Evolutionary conservation across 2,888 invertebrate genomes (phyloP).

Genomic region (Unio delphinus): DNA sequence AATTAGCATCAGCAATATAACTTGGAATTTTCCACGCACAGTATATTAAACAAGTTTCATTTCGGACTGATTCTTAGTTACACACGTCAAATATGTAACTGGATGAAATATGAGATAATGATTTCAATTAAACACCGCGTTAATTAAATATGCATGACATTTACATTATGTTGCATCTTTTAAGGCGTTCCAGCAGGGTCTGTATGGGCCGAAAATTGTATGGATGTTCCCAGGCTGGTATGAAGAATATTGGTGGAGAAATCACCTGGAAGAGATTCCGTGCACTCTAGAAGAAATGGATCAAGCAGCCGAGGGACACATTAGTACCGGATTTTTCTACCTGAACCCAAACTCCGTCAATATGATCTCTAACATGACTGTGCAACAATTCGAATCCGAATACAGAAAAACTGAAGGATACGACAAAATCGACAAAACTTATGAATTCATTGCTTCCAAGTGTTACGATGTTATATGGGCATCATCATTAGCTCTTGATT

Average conservation of each 20-base stretch:
- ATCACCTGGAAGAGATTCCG: not conserved
- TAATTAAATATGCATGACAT: too few relatives aligned
- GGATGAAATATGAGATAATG: too few relatives aligned
- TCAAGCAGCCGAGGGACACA: slow-evolving; percentile 7
- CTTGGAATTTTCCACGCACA: too few relatives aligned
- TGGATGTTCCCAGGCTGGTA: slow-evolving; percentile 9
- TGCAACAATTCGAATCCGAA: slow-evolving; percentile 4
- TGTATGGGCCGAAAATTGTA: slow-evolving; percentile 6
- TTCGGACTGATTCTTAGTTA: too few relatives aligned
- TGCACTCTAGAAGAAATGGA: slow-evolving; percentile 7
- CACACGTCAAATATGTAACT: too few relatives aligned
- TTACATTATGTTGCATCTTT: too few relatives aligned
- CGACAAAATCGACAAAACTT: too few relatives aligned
- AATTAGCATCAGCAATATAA: too few relatives aligned
- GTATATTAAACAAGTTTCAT: too few relatives aligned
- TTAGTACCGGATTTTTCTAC: slow-evolving; percentile 2
- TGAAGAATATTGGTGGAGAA: slow-evolving; percentile 1
- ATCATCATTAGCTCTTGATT: slow-evolving; percentile 10
- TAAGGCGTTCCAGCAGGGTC: slow-evolving; percentile 2
- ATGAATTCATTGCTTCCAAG: not conserved
- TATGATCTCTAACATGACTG: slow-evolving; percentile 1
- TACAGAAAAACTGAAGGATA: too few relatives aligned
- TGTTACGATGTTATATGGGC: slow-evolving; percentile 18
- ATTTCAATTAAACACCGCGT: too few relatives aligned
- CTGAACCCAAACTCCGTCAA: slow-evolving; percentile 1